These are phyloP conservation scores for Drosophila ohnishii DNA, from an alignment of 1,140 invertebrate genomes.

Conservation along the genomic window DNA sequence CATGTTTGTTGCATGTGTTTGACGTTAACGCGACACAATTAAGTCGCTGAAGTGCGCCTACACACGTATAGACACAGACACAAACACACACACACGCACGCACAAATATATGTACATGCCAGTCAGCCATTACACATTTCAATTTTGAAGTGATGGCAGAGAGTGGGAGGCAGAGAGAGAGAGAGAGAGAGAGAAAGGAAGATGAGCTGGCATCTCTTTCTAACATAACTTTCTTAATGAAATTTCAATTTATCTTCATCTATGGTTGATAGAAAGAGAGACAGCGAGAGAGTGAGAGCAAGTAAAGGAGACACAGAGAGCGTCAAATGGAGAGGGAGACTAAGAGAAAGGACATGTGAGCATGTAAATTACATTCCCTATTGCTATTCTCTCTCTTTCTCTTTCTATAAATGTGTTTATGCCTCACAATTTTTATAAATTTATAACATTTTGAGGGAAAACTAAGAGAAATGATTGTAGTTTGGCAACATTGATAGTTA, in stretches of 20 bases:
- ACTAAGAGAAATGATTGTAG: not conserved
- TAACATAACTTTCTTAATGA: slow-evolving; percentile 75
- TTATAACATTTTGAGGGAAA: too few species aligned
- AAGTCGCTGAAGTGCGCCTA: slow-evolving; percentile 78
- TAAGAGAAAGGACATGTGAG: slow-evolving; percentile 16
- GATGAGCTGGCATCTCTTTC: slow-evolving; percentile 16
- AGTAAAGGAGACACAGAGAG: not conserved
- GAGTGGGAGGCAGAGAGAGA: not conserved
- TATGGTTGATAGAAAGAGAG: slow-evolving; percentile 13
- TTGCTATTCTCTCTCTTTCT: slow-evolving; percentile 19
- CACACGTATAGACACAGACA: slow-evolving; percentile 30
- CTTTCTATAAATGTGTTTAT: not conserved
- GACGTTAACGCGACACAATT: slow-evolving; percentile 80
- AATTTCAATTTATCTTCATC: slow-evolving; percentile 75
- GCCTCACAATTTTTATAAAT: not conserved
- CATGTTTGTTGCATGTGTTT: slow-evolving; percentile 80
- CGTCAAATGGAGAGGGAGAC: not conserved
- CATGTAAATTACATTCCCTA: slow-evolving; percentile 68
- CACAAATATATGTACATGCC: slow-evolving; percentile 7
- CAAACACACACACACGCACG: slow-evolving; percentile 1
- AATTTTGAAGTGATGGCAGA: slow-evolving; percentile 64
- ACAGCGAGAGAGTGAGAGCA: not conserved
- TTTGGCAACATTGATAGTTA: too few species aligned
- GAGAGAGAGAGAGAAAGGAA: not conserved
- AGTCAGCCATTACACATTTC: slow-evolving; percentile 76